These are phyloP conservation scores for Pseudoips prasinana DNA, from an alignment of 2,888 invertebrate species.

Conservation along the genomic window DNA sequence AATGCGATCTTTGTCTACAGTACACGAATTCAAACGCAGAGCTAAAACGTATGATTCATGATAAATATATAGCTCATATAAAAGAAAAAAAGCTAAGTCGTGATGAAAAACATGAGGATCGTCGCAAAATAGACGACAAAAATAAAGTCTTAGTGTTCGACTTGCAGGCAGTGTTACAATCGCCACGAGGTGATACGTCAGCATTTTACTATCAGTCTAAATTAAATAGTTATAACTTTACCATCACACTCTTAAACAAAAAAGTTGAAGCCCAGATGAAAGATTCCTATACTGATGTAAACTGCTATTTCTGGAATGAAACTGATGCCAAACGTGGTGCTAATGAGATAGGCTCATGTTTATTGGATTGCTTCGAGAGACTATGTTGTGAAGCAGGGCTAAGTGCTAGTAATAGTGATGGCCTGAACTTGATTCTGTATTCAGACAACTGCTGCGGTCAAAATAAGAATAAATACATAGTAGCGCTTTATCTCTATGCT, in stretches of 20 bases:
- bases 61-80: conserved; percentile 4
- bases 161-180: conserved; percentile 10
- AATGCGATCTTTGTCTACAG: conserved; percentile 7
- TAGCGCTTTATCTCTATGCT: conserved; percentile 16
- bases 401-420: conserved; percentile 7
- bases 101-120: conserved; percentile 5
- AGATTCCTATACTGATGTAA: not conserved
- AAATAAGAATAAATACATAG: conserved; percentile 25
- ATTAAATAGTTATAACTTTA: conserved; percentile 9
- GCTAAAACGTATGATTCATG: conserved; percentile 1
- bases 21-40: conserved; percentile 1
- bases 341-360: conserved; percentile 25
- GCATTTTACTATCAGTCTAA: conserved; percentile 11
- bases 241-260: conserved; percentile 1
- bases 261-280: not conserved
- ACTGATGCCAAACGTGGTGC: conserved; percentile 26
- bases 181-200: conserved; percentile 9
- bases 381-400: not conserved
- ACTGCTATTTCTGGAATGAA: conserved; percentile 26
- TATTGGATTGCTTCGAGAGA: conserved; percentile 10
- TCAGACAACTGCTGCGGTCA: conserved; percentile 15
- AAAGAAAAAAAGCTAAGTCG: conserved; percentile 9
- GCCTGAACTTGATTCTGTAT: conserved; percentile 18
- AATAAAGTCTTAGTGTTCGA: conserved; percentile 8
- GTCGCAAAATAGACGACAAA: not conserved